Evolutionary conservation across 2,888 invertebrate genomes (phyloP), one percentile per base, ranked within the genome.

Genomic region (Cheilosia soror): DNA sequence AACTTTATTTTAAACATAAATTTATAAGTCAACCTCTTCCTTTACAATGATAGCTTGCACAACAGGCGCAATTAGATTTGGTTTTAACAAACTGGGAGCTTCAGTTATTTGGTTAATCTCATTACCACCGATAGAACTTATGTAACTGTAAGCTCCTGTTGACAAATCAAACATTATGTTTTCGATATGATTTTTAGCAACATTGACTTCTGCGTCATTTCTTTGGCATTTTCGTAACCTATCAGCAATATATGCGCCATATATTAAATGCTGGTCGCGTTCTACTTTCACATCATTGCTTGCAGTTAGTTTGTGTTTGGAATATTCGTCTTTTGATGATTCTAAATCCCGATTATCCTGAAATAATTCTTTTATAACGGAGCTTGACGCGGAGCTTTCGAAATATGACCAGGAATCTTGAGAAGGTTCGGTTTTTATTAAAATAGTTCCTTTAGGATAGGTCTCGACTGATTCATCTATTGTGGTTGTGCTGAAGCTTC

Each of bases 181-280:
- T 27, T 65, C 75, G 42, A 75, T 65, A 15, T 57, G 11, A 9
- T 42, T 40, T 11, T 60, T 66, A 1, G 76, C 76, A 42, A 29
- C 11, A 5, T 31, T 49, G 13, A 76, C 13, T 11, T 76, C 76
- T n/a, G 25, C 31, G 2, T 40, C 58, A 3, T 42, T 40, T 42
- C 76, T 76, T 25, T 60, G 58, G n/a, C 40, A 58, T 5, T 25
- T 66, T 4, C 76, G 76, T 6, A 76, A 42, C 25, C 29, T 66
- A 0, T 58, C 58, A 20, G 66, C 76, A 9, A 76, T 58, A 5
- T 76, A 58, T 15, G 58, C 58, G n/a, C 58, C 66, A 58, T 76
- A 76, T 31, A n/a, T 7, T 15, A 51, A 25, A 9, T 75, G 37
- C 13, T 49, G n/a, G 29, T 66, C 75, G 0, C 37, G 57, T 7